Base-by-base conservation (phyloP, 2,797 vertebrate genomes). In the Lateolabrax maculatus region DNA sequence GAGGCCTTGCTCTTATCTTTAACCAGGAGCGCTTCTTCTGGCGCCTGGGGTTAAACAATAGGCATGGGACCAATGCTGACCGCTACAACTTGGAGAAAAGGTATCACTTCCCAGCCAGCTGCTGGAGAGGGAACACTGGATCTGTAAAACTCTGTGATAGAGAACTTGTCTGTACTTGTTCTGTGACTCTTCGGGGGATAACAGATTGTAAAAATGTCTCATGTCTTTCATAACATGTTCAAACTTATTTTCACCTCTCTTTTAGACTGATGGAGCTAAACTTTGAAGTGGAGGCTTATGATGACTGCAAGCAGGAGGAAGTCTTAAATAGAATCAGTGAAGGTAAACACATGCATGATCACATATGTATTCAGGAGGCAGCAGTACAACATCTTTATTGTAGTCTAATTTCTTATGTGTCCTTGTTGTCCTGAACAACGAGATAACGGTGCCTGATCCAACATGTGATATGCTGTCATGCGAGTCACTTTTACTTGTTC, bases 21-120 rank as follows among this genome's bases (percentile, higher is more conserved):
- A 99, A 99, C 87, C 97, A 99, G 0, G 97, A 99, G 83, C 71
- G 9, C 34, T 99, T 99, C 89, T 96, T 10, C 80, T 98, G 97
- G 98, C 90, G 71, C 0, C 90, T 99, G 46, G 85, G 0, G 0
- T 63, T 99, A 81, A 9, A 15, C 0, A 48, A 84, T 0, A 94
- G 98, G 71, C 79, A 80, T 1, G 98, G 98, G 49, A 98, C 98
- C 52, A 79, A 55, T 0, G 92, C 94, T 1, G 98, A 99, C 91
- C 87, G 91, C 76, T 15, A 86, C 25, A 97, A 96, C 74, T 92
- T 99, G 23, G 71, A 72, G 29, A 90, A 0, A 92, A 96, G 96
- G 98, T 99, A 70, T 23, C 3, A 4, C 16, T 6, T 48, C 8
- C 6, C 13, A 37, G 15, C 36, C 23, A 1, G 16, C 53, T 48